A percentile compares a stretch with the other conserved stretches of the same genome.
Evolutionary conservation across 1,140 invertebrate species (phyloP).

Genomic region (Nasonia longicornis): DNA sequence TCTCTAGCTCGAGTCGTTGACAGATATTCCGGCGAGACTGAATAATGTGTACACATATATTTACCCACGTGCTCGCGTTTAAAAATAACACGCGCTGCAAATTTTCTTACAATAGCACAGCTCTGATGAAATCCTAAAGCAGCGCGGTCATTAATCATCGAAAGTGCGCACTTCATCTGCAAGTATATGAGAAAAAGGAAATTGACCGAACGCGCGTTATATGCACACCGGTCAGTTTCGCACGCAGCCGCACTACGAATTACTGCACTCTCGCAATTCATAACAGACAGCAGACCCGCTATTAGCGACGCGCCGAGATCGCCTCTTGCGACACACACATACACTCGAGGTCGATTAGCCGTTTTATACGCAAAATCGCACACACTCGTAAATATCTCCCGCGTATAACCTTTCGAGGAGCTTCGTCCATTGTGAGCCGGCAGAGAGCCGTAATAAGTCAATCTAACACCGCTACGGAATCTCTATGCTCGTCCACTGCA

Average conservation of each 20-base stretch:
- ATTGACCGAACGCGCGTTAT: not conserved
- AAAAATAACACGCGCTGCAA: not conserved
- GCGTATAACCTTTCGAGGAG: not conserved
- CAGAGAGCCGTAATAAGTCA: constrained; percentile 23
- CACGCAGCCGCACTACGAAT: not conserved
- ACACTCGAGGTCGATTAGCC: not conserved
- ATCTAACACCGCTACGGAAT: constrained; percentile 21
- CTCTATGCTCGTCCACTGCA: not conserved
- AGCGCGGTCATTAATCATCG: not conserved
- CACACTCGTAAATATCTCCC: not conserved
- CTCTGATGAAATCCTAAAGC: not conserved
- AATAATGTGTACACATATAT: too few relatives aligned
- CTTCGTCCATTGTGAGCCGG: not conserved
- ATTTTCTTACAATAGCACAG: not conserved
- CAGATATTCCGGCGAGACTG: constrained; percentile 1
- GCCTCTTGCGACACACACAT: not conserved
- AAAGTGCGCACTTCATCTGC: not conserved
- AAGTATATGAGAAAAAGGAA: not conserved
- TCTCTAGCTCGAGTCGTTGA: not conserved
- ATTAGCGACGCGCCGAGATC: not conserved
- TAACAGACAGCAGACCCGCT: not conserved
- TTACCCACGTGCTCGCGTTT: not conserved
- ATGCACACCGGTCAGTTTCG: not conserved
- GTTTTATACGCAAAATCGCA: not conserved
- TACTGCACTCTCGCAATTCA: not conserved